Base-by-base conservation (phyloP, 2,888 invertebrate species). In the Macrosoma leucophasiata region DNA sequence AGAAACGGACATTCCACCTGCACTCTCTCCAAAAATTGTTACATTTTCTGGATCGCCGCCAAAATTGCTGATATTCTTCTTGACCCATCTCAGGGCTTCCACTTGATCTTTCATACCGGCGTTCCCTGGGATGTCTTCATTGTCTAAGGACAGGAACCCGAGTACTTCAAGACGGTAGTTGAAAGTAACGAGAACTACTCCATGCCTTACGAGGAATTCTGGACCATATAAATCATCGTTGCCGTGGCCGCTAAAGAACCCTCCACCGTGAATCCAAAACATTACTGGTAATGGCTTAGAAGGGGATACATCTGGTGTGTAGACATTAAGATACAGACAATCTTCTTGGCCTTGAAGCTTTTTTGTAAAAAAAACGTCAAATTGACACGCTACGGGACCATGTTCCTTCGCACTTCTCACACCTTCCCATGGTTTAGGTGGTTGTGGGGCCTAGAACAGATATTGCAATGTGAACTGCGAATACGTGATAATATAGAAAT, bases 261-360 rank as follows among this genome's bases (percentile, higher is more conserved):
- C 82, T 10, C 72, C 72, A 3, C 70, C 70, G 15, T 74, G 72
- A 31, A 86, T 72, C 75, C 79, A 86, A 40, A 86, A 79, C 79
- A 86, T 79, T 2, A 86, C 86, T 14, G 86, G 84, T 47, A 76
- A 50, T 9, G 54, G 67, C 43, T 78, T 61, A 1, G 62, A 51
- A 4, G 74, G 63, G 18, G 61, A 55, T 6, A 73, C 43, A 38
- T 53, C 65, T 39, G 73, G 72, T 17, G 73, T 67, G 14, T 60
- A 62, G 7, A 85, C 52, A 46, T 82, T 75, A 20, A 85, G 54
- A 39, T 78, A 81, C 1, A 85, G 65, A 43, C 84, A 84, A 48
- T 85, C 84, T 60, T 85, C 85, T 17, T 70, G 62, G 19, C 81
- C 78, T 21, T 34, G 7, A 3, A 13, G 5, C 0, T 29, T 34